Percentiles rank a stretch among this genome's conserved stretches.
Evolutionary conservation across 2,888 invertebrate genomes (phyloP).

Genomic region (Amphipyra berbera): DNA sequence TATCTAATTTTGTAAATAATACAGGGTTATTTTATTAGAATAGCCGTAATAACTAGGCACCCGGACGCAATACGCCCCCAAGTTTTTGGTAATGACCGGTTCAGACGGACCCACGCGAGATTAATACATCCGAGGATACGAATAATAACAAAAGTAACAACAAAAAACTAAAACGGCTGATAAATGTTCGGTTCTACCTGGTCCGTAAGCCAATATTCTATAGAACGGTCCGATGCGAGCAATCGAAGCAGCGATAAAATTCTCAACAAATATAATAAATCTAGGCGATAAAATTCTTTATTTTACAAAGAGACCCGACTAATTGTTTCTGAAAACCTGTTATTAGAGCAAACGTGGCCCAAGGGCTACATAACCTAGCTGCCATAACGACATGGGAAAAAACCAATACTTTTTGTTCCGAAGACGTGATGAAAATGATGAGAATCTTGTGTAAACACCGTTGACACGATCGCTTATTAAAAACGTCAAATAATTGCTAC

Average conservation of each 20-base stretch:
- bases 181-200: conserved; percentile 86
- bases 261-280: conserved; percentile 88
- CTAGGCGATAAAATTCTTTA: conserved; percentile 84
- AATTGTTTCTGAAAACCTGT: conserved; percentile 84
- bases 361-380: conserved; percentile 60
- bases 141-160: conserved; percentile 85
- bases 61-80: conserved; percentile 87
- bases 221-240: conserved; percentile 69
- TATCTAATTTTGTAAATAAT: conserved; percentile 88
- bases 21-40: conserved; percentile 87
- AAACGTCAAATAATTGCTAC: conserved; percentile 58
- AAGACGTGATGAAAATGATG: conserved; percentile 56
- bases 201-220: conserved; percentile 68
- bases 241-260: conserved; percentile 82
- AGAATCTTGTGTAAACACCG: conserved; percentile 65
- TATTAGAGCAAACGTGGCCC: conserved; percentile 79
- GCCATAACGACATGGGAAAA: conserved; percentile 63
- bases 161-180: conserved; percentile 87
- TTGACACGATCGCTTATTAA: conserved; percentile 55
- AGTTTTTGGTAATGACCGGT: conserved; percentile 88
- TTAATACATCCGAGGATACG: conserved; percentile 87
- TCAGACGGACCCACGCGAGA: conserved; percentile 84
- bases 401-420: conserved; percentile 58
- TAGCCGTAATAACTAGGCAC: conserved; percentile 87
- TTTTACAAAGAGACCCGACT: conserved; percentile 80